Conservation (phyloP, 1,140 invertebrate species). For the Drosophila melanica region DNA sequence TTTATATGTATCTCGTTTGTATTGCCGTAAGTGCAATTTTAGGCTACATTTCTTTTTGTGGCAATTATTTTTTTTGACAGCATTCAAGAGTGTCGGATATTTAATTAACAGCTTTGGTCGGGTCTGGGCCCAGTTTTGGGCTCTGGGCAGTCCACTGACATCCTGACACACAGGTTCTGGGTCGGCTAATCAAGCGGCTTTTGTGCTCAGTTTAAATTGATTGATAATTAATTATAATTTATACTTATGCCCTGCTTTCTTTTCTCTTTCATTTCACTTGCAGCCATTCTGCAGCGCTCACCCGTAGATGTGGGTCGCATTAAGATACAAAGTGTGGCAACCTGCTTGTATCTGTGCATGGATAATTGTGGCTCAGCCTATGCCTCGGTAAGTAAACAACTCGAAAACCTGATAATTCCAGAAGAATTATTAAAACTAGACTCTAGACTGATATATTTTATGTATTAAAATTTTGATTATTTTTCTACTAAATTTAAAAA, state of each 20-base stretch:
- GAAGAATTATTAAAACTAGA: neutral
- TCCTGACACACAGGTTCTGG: constrained; percentile 62
- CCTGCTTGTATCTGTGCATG: constrained; percentile 93
- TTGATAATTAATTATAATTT: constrained; percentile 79
- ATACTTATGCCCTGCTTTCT: constrained; percentile 61
- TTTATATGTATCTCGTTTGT: neutral
- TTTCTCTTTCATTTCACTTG: constrained; percentile 69
- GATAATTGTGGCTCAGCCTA: constrained; percentile 92
- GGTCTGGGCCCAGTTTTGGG: constrained; percentile 8
- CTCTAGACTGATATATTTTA: no score
- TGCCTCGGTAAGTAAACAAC: constrained; percentile 90
- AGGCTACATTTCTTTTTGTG: constrained; percentile 4
- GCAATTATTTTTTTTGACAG: constrained; percentile 26
- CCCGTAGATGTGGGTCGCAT: constrained; percentile 91
- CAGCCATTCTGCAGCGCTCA: constrained; percentile 92
- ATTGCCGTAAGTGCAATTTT: neutral
- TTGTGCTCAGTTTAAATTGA: constrained; percentile 48
- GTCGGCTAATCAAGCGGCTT: constrained; percentile 58
- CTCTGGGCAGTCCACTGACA: constrained; percentile 43
- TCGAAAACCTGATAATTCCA: neutral
- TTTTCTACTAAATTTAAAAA: no score
- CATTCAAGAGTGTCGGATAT: constrained; percentile 45
- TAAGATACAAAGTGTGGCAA: constrained; percentile 92
- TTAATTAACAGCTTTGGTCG: constrained; percentile 61
- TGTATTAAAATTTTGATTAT: no score